A percentile compares a stretch with the other conserved stretches of the same genome.
Conservation (phyloP, 2,888 invertebrate species). For the Sphaerophoria rueppellii region DNA sequence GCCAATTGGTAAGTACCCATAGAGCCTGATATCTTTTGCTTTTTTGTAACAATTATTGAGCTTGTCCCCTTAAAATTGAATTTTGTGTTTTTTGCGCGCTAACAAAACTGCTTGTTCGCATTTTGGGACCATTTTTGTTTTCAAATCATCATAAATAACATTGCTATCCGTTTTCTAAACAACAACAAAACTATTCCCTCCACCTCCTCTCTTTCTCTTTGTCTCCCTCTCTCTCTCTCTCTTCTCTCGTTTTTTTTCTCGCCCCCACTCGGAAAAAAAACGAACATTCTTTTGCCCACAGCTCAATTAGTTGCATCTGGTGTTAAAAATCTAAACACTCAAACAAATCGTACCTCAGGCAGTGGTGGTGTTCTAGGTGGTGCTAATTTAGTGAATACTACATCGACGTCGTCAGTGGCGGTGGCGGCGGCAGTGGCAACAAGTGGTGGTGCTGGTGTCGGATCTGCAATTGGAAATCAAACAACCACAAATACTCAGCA, state of each 20-base stretch:
- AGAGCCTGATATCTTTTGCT: neutral
- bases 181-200: constrained; percentile 42
- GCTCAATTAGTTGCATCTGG: constrained; percentile 86
- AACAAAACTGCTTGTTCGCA: constrained; percentile 68
- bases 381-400: constrained; percentile 61
- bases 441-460: constrained; percentile 39
- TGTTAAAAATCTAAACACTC: constrained; percentile 84
- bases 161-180: constrained; percentile 64
- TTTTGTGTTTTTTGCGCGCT: constrained; percentile 44
- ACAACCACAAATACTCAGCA: constrained; percentile 69
- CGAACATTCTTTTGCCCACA: constrained; percentile 76
- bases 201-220: constrained; percentile 46
- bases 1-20: constrained; percentile 84
- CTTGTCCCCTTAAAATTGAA: constrained; percentile 24
- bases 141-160: constrained; percentile 59
- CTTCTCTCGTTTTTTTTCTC: constrained; percentile 39
- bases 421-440: constrained; percentile 35
- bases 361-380: constrained; percentile 36
- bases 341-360: constrained; percentile 81
- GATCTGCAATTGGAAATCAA: constrained; percentile 55
- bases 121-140: constrained; percentile 44
- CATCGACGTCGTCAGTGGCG: constrained; percentile 34
- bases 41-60: constrained; percentile 1
- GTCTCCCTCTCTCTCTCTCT: constrained; percentile 44
- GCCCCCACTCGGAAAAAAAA: constrained; percentile 23